Conservation (phyloP, 2,888 invertebrate genomes). For the Himalopsyche tibetana region DNA sequence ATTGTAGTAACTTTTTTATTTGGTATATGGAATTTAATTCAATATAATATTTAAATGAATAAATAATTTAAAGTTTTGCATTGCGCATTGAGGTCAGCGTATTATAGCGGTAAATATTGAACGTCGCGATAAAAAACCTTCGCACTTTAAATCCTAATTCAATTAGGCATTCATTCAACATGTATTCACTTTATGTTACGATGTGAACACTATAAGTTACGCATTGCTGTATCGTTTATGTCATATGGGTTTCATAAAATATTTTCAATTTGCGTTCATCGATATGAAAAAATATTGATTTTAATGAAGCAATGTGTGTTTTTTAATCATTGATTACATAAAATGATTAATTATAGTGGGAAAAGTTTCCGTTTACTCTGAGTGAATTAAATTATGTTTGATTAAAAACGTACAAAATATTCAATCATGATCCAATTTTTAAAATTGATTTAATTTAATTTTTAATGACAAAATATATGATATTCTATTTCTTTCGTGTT, state of each 20-base stretch:
- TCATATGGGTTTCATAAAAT: background rate
- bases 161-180: constrained; percentile 4
- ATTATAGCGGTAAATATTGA: background rate
- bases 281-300: too few species aligned
- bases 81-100: background rate
- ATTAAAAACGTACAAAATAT: constrained; percentile 1
- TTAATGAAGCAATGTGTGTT: too few species aligned
- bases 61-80: too few species aligned
- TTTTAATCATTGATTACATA: too few species aligned
- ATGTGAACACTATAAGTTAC: background rate
- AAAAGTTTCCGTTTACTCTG: too few species aligned
- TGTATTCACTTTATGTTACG: background rate
- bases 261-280: too few species aligned
- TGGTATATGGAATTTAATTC: too few species aligned
- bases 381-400: background rate
- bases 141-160: constrained; percentile 37
- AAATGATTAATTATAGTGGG: too few species aligned
- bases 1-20: too few species aligned
- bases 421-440: background rate
- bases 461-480: background rate
- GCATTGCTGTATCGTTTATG: too few species aligned
- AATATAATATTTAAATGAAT: too few species aligned
- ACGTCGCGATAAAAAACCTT: constrained; percentile 27
- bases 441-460: background rate
- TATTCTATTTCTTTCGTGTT: background rate